These are phyloP conservation scores for Bradypodion ventrale DNA, from an alignment of 2,797 vertebrate genomes.

Conservation along the genomic window DNA sequence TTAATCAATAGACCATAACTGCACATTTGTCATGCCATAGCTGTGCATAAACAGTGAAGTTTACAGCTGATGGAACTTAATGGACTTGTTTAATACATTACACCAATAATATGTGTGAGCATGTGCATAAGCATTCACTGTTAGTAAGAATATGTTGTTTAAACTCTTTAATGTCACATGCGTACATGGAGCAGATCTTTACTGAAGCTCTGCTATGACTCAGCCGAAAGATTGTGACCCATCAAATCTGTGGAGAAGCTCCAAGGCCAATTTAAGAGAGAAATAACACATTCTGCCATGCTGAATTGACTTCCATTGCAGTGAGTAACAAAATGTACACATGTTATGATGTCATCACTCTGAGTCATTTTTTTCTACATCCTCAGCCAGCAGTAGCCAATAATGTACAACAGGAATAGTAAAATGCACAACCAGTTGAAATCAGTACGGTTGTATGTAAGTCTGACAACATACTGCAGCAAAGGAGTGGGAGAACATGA, in stretches of 20 bases:
- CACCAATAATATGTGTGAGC: conserved; percentile 17
- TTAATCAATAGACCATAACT: conserved; percentile 64
- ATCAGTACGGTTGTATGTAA: background rate
- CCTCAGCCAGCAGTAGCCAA: background rate
- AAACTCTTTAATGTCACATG: conserved; percentile 18
- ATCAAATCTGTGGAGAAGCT: conserved; percentile 6
- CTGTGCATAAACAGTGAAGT: conserved; percentile 62
- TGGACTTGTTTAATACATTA: conserved; percentile 45
- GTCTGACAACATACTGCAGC: background rate
- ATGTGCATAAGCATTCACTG: conserved; percentile 2
- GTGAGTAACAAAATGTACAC: background rate
- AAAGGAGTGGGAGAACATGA: background rate
- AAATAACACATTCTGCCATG: background rate
- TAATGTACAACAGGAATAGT: background rate
- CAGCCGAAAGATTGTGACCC: conserved; percentile 9
- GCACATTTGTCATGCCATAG: conserved; percentile 70
- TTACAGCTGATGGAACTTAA: conserved; percentile 54
- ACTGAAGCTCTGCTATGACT: conserved; percentile 20
- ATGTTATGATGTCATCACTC: background rate
- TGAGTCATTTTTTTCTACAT: background rate
- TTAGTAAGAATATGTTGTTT: conserved; percentile 29
- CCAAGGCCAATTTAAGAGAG: background rate
- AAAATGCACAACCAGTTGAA: background rate
- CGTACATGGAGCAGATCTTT: conserved; percentile 1
- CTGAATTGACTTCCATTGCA: background rate